Evolutionary conservation across 2,113 vertebrate species (phyloP).

Genomic region (Callaeas wilsoni): DNA sequence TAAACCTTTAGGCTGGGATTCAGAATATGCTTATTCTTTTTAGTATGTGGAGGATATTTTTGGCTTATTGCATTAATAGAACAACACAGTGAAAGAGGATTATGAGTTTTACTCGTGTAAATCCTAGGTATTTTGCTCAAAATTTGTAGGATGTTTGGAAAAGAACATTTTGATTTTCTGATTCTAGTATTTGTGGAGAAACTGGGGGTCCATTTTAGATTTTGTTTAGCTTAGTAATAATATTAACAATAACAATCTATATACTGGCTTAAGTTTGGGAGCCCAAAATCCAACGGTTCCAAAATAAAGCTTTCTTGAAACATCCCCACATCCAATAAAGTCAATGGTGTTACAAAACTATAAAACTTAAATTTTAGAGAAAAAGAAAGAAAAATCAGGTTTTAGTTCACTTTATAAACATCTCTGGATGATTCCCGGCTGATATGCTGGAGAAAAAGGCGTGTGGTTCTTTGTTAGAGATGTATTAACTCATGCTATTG

Average conservation of each 20-base stretch:
- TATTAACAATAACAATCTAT: neutral
- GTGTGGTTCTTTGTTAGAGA: neutral
- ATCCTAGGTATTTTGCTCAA: neutral
- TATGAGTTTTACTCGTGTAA: neutral
- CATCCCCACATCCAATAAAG: neutral
- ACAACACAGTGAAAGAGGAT: neutral
- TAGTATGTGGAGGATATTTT: neutral
- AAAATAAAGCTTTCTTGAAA: neutral
- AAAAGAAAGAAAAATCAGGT: neutral
- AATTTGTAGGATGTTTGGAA: neutral
- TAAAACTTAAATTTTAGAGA: neutral
- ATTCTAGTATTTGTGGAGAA: neutral
- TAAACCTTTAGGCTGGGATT: constrained; percentile 23
- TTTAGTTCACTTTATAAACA: neutral
- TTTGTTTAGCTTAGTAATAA: neutral
- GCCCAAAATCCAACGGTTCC: neutral
- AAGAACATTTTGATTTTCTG: neutral
- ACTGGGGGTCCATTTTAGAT: neutral
- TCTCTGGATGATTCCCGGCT: neutral
- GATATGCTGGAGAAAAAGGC: neutral
- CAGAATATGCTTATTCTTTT: neutral
- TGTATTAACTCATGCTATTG: neutral
- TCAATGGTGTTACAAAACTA: neutral
- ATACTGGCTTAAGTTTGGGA: neutral
- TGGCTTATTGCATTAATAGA: neutral